These are phyloP conservation scores for Nemurella pictetii DNA, from an alignment of 2,888 invertebrate species.

Conservation along the genomic window DNA sequence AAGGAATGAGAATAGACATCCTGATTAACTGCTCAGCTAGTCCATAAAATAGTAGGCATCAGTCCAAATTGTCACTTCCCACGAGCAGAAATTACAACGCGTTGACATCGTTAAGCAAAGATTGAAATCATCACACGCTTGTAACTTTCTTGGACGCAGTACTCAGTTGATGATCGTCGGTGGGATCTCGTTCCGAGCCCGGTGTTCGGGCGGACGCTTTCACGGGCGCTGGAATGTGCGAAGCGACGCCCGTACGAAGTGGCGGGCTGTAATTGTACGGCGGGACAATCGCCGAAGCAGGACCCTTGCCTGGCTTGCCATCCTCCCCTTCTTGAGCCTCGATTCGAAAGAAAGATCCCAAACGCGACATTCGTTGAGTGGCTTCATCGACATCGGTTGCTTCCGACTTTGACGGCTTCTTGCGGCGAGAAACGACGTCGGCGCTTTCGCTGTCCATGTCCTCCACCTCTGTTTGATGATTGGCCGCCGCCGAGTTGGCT, in stretches of 20 bases:
- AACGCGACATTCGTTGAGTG: conserved; percentile 52
- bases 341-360: conserved; percentile 57
- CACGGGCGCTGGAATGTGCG: conserved; percentile 38
- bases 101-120: no score
- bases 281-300: conserved; percentile 53
- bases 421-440: conserved; percentile 33
- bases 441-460: conserved; percentile 27
- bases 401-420: conserved; percentile 15
- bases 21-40: background rate
- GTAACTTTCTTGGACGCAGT: conserved; percentile 37
- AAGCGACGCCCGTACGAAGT: conserved; percentile 10
- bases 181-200: conserved; percentile 9
- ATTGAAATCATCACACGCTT: conserved; percentile 24
- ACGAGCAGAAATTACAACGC: no score
- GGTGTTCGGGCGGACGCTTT: conserved; percentile 23
- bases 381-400: conserved; percentile 48
- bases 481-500: background rate
- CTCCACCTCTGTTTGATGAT: conserved; percentile 21
- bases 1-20: background rate
- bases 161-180: conserved; percentile 19
- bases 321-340: conserved; percentile 48
- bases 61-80: no score
- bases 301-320: conserved; percentile 42
- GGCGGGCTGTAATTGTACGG: conserved; percentile 56
- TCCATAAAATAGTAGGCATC: background rate